Evolutionary conservation across 2,113 vertebrate species (phyloP), one percentile per base, ranked within the genome.

Genomic region (Epinephelus moara): DNA sequence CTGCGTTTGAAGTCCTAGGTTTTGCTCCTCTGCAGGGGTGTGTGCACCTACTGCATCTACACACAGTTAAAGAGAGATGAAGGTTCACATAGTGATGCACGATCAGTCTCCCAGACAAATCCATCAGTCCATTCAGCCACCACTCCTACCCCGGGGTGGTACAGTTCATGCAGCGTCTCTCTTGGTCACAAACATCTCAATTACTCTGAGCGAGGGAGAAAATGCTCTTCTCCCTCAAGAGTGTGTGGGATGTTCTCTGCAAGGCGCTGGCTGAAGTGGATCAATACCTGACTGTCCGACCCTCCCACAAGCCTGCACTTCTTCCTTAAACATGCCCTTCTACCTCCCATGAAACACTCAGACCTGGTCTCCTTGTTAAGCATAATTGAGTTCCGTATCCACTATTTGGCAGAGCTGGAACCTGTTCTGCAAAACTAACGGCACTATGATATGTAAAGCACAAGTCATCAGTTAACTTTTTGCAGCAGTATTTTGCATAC

Each of bases 181-280:
- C 47, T 47, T 67, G 80, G 78, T 45, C 68, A 75, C 72, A 70
- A 81, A 85, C 67, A 63, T 82, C 77, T 85, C 70, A 88, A 72
- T 87, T 78, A 88, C 66, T 79, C 66, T 49, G 53, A 59, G 76
- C 4, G 10, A 85, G 68, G 56, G 49, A 82, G 50, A 70, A 77
- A 56, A 70, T 10, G 30, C 72, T 66, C 17, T 1, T 49, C 62
- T 81, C 55, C 52, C 64, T 60, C 0, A 60, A 68, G 68, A 77
- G 55, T 23, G 61, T 88, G 85, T 86, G 81, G 87, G 89, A 74
- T 75, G 84, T 70, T 82, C 9, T 86, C 19, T 78, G 71, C 27
- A 81, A 78, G 55, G 71, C 8, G 4, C 63, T 49, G 74, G 70
- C 69, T 78, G 49, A 40, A 47, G n/a, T 15, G 1, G 86, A 91